Conservation (phyloP, 2,888 invertebrate genomes). For the Criorhina ranunculi region DNA sequence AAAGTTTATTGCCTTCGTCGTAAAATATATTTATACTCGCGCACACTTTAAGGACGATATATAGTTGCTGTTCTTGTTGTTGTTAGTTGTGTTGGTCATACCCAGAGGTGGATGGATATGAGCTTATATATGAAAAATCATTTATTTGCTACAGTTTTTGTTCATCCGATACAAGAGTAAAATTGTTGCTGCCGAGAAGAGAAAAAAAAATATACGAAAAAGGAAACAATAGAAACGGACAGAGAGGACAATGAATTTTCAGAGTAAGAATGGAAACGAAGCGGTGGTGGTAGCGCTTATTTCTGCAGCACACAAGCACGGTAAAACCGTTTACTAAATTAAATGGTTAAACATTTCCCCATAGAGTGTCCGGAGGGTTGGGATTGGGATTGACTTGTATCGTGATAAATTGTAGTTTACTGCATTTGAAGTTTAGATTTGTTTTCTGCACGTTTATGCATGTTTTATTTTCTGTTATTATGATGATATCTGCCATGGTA, state of each 20-base stretch:
- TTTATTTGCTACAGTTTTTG: slow-evolving; percentile 65
- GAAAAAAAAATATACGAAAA: slow-evolving; percentile 13
- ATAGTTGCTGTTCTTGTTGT: slow-evolving; percentile 47
- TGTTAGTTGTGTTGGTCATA: slow-evolving; percentile 67
- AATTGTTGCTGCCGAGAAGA: slow-evolving; percentile 61
- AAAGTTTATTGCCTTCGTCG: slow-evolving; percentile 78
- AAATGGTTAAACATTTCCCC: slow-evolving; percentile 58
- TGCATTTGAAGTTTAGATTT: slow-evolving; percentile 77
- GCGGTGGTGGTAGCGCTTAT: slow-evolving; percentile 11
- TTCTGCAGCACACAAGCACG: slow-evolving; percentile 32
- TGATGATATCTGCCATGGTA: slow-evolving; percentile 13
- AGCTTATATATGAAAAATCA: slow-evolving; percentile 74
- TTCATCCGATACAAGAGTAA: slow-evolving; percentile 42
- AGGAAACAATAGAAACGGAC: slow-evolving; percentile 6
- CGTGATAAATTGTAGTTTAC: slow-evolving; percentile 78
- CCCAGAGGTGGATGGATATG: slow-evolving; percentile 66
- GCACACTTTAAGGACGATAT: slow-evolving; percentile 52
- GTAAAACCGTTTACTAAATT: slow-evolving; percentile 51
- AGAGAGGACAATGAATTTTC: slow-evolving; percentile 43
- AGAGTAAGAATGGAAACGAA: slow-evolving; percentile 49
- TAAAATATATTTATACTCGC: slow-evolving; percentile 77
- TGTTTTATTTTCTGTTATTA: slow-evolving; percentile 47
- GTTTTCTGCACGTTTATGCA: slow-evolving; percentile 51
- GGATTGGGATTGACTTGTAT: slow-evolving; percentile 50
- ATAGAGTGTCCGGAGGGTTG: slow-evolving; percentile 6